Evolutionary conservation across 1,140 invertebrate genomes (phyloP).

Genomic region (Procambarus clarkii): DNA sequence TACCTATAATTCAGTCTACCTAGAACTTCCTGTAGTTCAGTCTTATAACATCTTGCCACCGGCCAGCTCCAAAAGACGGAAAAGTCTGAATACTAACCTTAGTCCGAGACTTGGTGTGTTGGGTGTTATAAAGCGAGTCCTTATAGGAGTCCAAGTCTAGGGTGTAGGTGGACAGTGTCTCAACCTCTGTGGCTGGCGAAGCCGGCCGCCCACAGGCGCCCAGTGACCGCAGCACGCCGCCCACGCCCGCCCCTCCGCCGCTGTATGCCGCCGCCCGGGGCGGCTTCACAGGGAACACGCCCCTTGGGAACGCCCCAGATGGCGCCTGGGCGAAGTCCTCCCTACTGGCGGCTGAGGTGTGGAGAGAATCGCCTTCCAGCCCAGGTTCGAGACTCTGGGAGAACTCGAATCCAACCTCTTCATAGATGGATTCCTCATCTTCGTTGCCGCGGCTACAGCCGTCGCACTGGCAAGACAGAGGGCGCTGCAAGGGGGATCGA

Average conservation of each 20-base stretch:
- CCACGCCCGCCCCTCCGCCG: slow-evolving; percentile 9
- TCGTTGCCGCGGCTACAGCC: slow-evolving; percentile 9
- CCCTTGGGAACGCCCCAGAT: slow-evolving; percentile 7
- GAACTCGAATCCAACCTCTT: slow-evolving; percentile 51
- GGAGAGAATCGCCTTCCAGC: background rate
- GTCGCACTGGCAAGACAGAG: slow-evolving; percentile 28
- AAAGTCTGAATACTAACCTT: background rate
- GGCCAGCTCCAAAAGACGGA: background rate
- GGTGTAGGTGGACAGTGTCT: slow-evolving; percentile 48
- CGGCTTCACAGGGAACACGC: slow-evolving; percentile 45
- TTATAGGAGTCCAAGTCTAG: slow-evolving; percentile 15
- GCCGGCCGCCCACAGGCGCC: slow-evolving; percentile 53
- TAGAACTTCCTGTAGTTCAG: too few species aligned
- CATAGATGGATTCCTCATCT: slow-evolving; percentile 48
- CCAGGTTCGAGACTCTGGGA: background rate
- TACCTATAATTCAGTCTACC: too few species aligned
- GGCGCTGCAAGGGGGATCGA: background rate
- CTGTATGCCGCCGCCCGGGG: background rate
- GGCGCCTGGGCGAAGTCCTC: background rate
- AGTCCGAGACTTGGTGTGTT: background rate
- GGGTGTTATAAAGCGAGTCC: background rate
- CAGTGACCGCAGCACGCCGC: slow-evolving; percentile 46
- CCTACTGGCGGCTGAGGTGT: background rate
- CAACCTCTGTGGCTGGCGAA: slow-evolving; percentile 37
- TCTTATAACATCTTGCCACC: too few species aligned